Percentiles rank a stretch among this genome's conserved stretches.
Conservation (phyloP, 2,888 invertebrate genomes). For the Acleris literana region DNA sequence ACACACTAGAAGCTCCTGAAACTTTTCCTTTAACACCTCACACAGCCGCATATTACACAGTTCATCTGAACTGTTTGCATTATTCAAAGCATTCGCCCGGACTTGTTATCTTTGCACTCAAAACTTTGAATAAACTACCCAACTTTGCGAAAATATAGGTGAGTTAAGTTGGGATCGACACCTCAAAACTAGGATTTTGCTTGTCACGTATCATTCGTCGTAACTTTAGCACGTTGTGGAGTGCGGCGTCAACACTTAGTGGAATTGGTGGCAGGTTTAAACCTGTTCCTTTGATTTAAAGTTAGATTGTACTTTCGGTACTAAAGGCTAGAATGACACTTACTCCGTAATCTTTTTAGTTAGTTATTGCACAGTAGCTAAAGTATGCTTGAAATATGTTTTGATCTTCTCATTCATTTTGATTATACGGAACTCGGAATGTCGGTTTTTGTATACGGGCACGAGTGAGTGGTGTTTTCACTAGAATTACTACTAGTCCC, state of each 20-base stretch:
- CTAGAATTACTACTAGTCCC: no score
- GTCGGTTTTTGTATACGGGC: no score
- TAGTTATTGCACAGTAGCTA: no score
- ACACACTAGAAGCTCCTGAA: constrained; percentile 42
- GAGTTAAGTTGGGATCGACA: constrained; percentile 56
- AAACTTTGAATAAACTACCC: constrained; percentile 71
- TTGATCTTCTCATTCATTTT: no score
- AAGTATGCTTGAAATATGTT: no score
- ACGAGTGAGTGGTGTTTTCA: no score
- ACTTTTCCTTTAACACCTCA: constrained; percentile 51
- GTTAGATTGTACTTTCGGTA: no score
- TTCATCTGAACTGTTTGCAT: constrained; percentile 49
- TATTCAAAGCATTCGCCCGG: constrained; percentile 65
- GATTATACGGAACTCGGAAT: no score
- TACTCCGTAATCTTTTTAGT: no score
- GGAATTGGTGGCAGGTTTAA: constrained; percentile 16
- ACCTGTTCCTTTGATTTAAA: background rate
- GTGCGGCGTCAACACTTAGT: constrained; percentile 19
- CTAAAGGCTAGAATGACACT: no score
- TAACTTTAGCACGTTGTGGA: constrained; percentile 7
- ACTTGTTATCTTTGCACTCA: constrained; percentile 73
- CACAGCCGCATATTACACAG: constrained; percentile 44
- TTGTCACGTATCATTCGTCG: constrained; percentile 44
- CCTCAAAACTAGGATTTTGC: constrained; percentile 54
- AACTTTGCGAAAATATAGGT: constrained; percentile 67